Conservation (phyloP, 2,113 vertebrate genomes). For the Crotalus tigris region DNA sequence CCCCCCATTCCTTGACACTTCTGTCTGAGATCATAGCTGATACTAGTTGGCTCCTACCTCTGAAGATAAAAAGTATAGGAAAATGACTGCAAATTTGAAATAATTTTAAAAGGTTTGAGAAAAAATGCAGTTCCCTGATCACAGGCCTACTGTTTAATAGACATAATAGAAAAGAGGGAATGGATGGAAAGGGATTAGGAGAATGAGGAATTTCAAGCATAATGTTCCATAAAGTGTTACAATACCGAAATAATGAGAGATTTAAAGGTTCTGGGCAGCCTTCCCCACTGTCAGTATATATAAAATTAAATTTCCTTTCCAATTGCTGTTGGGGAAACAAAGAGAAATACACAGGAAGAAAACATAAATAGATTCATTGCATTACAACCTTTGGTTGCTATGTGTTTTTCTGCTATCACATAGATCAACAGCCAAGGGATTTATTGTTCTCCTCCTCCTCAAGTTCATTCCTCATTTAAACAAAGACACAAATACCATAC, state of each 20-base stretch:
- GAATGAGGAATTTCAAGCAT: background rate
- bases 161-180: background rate
- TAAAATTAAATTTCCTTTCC: background rate
- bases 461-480: background rate
- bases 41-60: background rate
- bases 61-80: background rate
- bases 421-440: background rate
- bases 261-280: background rate
- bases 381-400: background rate
- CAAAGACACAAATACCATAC: background rate
- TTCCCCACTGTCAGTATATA: background rate
- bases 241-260: background rate
- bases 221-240: background rate
- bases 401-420: background rate
- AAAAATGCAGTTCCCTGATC: background rate
- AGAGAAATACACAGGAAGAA: background rate
- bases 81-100: background rate
- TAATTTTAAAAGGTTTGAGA: background rate
- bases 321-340: background rate
- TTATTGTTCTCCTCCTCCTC: background rate
- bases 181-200: background rate
- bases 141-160: background rate
- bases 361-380: background rate
- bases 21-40: background rate
- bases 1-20: background rate